Conservation (phyloP, 1,140 invertebrate species). For the Cydia strobilella region DNA sequence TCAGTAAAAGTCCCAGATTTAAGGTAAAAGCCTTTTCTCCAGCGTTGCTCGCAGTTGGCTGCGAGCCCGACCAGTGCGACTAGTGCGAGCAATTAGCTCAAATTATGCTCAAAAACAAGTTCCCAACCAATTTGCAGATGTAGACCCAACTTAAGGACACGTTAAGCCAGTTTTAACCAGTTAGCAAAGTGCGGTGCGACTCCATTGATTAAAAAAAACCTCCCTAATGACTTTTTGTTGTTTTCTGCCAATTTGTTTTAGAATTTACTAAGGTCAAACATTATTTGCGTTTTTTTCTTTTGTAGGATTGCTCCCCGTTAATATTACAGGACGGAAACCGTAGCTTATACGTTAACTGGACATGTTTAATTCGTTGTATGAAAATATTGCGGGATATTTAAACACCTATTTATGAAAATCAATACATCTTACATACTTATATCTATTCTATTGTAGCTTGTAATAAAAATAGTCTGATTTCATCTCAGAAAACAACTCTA, state of each 20-base stretch:
- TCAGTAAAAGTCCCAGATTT: slow-evolving; percentile 45
- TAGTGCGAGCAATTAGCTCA: slow-evolving; percentile 72
- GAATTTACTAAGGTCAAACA: not conserved
- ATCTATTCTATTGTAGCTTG: too few species aligned
- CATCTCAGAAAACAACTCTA: too few species aligned
- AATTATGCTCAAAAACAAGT: slow-evolving; percentile 77
- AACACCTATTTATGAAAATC: too few species aligned
- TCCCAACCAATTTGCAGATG: slow-evolving; percentile 73
- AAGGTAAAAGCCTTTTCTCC: slow-evolving; percentile 47
- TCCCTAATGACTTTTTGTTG: slow-evolving; percentile 26
- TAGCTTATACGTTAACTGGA: too few species aligned
- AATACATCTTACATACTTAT: too few species aligned
- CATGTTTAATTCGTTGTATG: too few species aligned
- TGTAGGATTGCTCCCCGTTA: not conserved
- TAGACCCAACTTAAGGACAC: slow-evolving; percentile 59
- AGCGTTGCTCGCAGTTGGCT: slow-evolving; percentile 58
- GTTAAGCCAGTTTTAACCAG: slow-evolving; percentile 43
- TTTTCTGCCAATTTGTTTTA: not conserved
- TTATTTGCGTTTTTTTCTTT: not conserved
- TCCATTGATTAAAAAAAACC: slow-evolving; percentile 36
- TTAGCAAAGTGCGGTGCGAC: slow-evolving; percentile 44
- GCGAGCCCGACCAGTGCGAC: slow-evolving; percentile 60
- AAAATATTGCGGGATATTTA: too few species aligned
- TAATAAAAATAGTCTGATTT: too few species aligned
- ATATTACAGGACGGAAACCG: not conserved